Evolutionary conservation across 2,113 vertebrate species (phyloP), one percentile per base, ranked within the genome.

Genomic region (Xyliphius kryptos): DNA sequence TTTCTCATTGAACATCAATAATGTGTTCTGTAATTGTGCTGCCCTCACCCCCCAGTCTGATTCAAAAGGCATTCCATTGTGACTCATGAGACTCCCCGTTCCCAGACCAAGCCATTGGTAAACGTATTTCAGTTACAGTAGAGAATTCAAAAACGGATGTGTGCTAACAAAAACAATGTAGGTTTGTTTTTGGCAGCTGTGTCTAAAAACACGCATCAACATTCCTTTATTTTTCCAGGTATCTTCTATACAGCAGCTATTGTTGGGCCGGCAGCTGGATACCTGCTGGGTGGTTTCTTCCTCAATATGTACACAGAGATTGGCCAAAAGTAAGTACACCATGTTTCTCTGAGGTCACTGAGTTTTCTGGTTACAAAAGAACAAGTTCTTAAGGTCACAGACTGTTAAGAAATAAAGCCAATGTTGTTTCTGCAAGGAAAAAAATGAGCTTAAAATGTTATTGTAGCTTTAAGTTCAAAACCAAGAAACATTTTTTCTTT

Each of bases 211-310:
- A 41, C 10, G 3, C 11, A 17, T 38, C 58, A 44, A 52, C 22
- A 43, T 53, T 21, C 15, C 10, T 65, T 51, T 43, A 41, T 64
- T 67, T 64, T 60, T 37, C 16, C 75, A 97, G 96, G 90, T 51
- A 83, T 90, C 81, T 97, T 97, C 79, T 98, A 98, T 80, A 96
- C 94, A 0, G 93, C 94, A 8, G 94, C 93, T 76, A 92, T 96
- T 78, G 78, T 98, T 21, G 96, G 96, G 20, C 95, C 95, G 0
- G 95, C 96, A 0, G 93, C 89, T 1, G 96, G 96, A 63, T 98
- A 98, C 85, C 86, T 98, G 81, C 77, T 94, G 38, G 96, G 96
- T 64, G 96, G 95, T 41, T 78, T 90, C 77, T 91, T 97, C 85
- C 92, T 98, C 74, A 94, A 90, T 70, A 81, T 93, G 37, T 94